phyloP scores from a whole-genome alignment of 2,113 vertebrate species.

The Chroicocephalus ridibundus region DNA sequence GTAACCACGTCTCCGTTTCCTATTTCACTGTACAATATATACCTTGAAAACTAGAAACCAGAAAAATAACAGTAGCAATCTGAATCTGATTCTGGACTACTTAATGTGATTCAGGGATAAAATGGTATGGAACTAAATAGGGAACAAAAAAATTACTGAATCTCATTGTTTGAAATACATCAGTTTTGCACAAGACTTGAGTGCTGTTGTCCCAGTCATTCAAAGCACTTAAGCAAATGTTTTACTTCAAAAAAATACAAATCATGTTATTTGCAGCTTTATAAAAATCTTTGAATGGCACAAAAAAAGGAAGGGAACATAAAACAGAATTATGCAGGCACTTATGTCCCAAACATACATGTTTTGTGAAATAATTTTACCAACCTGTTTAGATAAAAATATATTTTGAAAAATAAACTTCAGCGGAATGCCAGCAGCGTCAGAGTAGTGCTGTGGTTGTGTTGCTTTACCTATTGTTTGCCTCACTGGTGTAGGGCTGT shows the following conservation, averaged over 20 bases:
- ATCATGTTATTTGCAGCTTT: not conserved
- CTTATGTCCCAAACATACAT: not conserved
- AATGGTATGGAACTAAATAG: not conserved
- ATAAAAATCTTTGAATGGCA: not conserved
- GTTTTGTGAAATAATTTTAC: not conserved
- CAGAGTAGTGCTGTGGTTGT: too few relatives aligned
- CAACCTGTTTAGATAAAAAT: not conserved
- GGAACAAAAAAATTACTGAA: not conserved
- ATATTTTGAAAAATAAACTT: not conserved
- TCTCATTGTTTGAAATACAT: not conserved
- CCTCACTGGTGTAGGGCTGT: fast-evolving
- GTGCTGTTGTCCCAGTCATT: not conserved
- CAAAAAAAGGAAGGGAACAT: not conserved
- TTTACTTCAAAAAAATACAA: fast-evolving
- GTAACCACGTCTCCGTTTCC: not conserved
- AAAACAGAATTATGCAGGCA: not conserved
- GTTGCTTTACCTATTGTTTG: not conserved
- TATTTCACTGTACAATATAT: not conserved
- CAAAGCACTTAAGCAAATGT: not conserved
- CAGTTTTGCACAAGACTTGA: not conserved
- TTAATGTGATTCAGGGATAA: not conserved
- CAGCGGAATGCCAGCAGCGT: not conserved
- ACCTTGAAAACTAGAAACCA: not conserved
- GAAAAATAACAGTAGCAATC: not conserved
- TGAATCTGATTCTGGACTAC: not conserved